phyloP scores from a whole-genome alignment of 2,888 invertebrate species.

The Lasioglossum zephyrum region DNA sequence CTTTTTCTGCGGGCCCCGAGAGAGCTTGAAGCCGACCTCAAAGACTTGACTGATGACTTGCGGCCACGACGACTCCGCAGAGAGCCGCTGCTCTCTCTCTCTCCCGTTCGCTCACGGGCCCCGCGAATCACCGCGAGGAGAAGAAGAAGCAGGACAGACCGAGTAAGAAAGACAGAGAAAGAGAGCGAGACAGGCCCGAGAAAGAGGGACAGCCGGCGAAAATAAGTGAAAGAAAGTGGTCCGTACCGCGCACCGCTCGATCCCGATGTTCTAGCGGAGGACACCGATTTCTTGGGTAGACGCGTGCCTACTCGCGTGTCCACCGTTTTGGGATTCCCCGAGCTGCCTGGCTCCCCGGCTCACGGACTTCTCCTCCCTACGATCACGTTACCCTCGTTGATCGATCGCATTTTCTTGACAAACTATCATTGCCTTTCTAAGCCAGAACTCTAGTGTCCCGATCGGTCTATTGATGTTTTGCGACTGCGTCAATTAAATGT shows the following conservation, averaged over 20 bases:
- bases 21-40: conserved; percentile 74
- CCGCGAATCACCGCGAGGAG: conserved; percentile 42
- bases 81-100: conserved; percentile 49
- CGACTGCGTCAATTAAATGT: not conserved
- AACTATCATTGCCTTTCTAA: not conserved
- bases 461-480: not conserved
- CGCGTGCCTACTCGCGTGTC: conserved; percentile 81
- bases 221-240: conserved; percentile 48
- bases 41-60: conserved; percentile 81
- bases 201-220: conserved; percentile 30
- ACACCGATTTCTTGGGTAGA: conserved; percentile 68
- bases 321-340: conserved; percentile 63
- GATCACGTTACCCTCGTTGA: conserved; percentile 29
- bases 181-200: conserved; percentile 12
- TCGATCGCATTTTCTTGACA: not conserved
- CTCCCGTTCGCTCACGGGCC: conserved; percentile 34
- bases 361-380: conserved; percentile 12
- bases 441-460: not conserved
- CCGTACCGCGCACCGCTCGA: conserved; percentile 20
- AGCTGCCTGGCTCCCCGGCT: not conserved
- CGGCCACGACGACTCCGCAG: conserved; percentile 65
- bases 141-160: conserved; percentile 21
- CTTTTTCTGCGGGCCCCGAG: conserved; percentile 76
- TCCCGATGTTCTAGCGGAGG: conserved; percentile 43
- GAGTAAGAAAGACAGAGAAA: conserved; percentile 1